Base-by-base conservation (phyloP, 2,113 vertebrate genomes). In the Pedetes capensis region DNA sequence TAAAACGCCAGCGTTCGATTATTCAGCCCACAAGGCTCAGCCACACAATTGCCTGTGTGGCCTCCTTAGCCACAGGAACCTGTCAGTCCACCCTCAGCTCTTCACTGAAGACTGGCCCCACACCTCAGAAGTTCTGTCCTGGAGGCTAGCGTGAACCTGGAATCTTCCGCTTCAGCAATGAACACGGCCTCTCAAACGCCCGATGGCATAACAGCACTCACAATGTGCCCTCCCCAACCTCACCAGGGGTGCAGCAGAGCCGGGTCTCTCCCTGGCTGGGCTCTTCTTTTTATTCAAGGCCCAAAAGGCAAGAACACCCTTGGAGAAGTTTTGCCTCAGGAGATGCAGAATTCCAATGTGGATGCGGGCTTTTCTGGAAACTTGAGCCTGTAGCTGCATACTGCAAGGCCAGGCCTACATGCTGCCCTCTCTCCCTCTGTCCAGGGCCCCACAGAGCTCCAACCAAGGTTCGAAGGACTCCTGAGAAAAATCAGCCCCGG, bases 121-220 rank as follows among this genome's bases (percentile, higher is more conserved):
- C 18, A 5, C 12, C 76, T 83, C 23, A 59, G 2, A 86, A 29
- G 47, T 29, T 74, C 66, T 1, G 0, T 64, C 10, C 53, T 64
- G 75, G 64, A 66, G 53, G 59, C 53, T 49, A 66, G 8, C n/a
- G 18, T n/a, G 9, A 47, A 72, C 82, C 12, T 14, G 14, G 2
- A 87, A 76, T 53, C 86, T 81, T 91, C 86, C 89, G 80, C 53
- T 47, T 84, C 47, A 75, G 44, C 39, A 44, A n/a, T 44, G 20
- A 84, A 39, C 74, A 72, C n/a, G 23, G 74, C 44, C 59, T 72
- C 94, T 47, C 74, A 3, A 47, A 59, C 14, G 63, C 37, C 66
- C 12, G 2, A 11, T 27, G 29, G 44, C 55, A n/a, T 17, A 79
- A 89, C 0, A n/a, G 25, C 37, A 61, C 37, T 57, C 39, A 23